These are phyloP conservation scores for Eleutherodactylus coqui DNA, from an alignment of 2,797 vertebrate species.

Conservation along the genomic window DNA sequence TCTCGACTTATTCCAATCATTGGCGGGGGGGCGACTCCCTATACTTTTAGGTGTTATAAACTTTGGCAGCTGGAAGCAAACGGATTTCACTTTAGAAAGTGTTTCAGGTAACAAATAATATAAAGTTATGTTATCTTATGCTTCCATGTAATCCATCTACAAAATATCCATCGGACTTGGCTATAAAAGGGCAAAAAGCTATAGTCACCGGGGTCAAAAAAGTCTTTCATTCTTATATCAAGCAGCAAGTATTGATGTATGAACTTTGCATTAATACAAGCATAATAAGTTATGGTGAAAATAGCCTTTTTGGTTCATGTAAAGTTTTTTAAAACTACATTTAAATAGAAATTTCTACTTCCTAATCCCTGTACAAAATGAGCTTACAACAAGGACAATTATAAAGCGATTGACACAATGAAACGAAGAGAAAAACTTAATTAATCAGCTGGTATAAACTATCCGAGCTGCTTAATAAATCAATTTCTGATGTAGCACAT, in stretches of 20 bases:
- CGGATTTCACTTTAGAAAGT: not conserved
- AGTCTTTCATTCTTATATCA: too few relatives aligned
- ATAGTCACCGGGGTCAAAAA: too few relatives aligned
- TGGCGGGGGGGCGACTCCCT: not conserved
- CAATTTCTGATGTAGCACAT: not conserved
- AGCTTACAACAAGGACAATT: not conserved
- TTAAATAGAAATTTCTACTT: not conserved
- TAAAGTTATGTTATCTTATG: too few relatives aligned
- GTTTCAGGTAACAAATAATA: not conserved
- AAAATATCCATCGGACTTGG: too few relatives aligned
- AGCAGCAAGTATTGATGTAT: too few relatives aligned
- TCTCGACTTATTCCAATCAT: not conserved
- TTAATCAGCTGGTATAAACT: not conserved
- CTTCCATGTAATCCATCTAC: too few relatives aligned
- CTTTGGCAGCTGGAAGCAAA: not conserved
- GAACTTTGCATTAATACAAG: too few relatives aligned
- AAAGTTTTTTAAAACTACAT: too few relatives aligned
- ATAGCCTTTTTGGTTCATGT: too few relatives aligned
- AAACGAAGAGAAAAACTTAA: not conserved
- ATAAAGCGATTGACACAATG: not conserved
- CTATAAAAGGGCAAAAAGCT: too few relatives aligned
- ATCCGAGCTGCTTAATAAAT: not conserved
- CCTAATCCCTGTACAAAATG: too few relatives aligned
- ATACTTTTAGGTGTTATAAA: not conserved
- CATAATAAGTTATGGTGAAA: too few relatives aligned